phyloP scores from a whole-genome alignment of 2,888 invertebrate species.

The Drosophila trichaetosa region DNA sequence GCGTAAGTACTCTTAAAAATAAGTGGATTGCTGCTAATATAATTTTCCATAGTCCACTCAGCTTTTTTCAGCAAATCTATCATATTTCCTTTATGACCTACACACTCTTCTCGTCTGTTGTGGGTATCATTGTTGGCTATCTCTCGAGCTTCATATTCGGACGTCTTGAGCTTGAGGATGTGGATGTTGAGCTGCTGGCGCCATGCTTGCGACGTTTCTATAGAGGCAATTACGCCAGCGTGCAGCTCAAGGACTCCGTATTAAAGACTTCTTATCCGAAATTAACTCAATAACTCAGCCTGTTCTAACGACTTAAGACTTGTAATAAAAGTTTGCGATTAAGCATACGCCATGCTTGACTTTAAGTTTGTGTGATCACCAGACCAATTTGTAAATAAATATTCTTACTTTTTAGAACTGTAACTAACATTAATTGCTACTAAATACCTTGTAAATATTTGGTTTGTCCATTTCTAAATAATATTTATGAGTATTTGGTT shows the following conservation, averaged over 20 bases:
- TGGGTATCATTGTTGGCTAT: constrained; percentile 87
- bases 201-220: constrained; percentile 87
- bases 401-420: not conserved
- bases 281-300: constrained; percentile 33
- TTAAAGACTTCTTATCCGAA: constrained; percentile 33
- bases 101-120: constrained; percentile 87
- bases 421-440: constrained; percentile 15
- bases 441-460: constrained; percentile 8
- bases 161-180: constrained; percentile 86
- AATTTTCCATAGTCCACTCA: constrained; percentile 39
- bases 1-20: constrained; percentile 25
- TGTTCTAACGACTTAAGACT: constrained; percentile 20
- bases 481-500: not conserved
- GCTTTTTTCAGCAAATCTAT: constrained; percentile 82
- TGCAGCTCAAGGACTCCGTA: constrained; percentile 67
- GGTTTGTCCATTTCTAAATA: not conserved
- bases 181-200: constrained; percentile 88
- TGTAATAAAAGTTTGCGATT: constrained; percentile 48
- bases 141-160: constrained; percentile 87
- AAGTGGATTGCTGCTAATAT: not conserved
- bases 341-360: constrained; percentile 26
- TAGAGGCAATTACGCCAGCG: constrained; percentile 73
- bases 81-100: constrained; percentile 91
- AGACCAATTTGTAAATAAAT: constrained; percentile 5
- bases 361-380: constrained; percentile 3